Conservation (phyloP, 2,888 invertebrate species). For the Tiliacea citrago region DNA sequence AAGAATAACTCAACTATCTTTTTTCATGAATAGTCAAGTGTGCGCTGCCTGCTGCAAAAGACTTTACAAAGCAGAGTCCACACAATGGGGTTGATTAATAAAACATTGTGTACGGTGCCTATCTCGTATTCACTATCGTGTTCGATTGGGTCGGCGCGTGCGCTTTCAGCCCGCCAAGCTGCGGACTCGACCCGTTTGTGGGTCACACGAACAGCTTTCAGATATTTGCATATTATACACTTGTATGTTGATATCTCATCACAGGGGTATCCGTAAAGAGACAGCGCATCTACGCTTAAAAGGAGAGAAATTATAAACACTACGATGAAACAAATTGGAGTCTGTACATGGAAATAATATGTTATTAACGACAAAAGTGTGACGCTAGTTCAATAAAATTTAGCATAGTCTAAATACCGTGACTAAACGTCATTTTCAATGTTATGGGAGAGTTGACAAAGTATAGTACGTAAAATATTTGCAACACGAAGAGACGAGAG, state of each 20-base stretch:
- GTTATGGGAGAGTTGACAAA: conserved; percentile 62
- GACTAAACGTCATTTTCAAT: conserved; percentile 18
- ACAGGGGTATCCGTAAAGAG: conserved; percentile 63
- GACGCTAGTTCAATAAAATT: background rate
- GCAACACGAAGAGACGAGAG: conserved; percentile 62
- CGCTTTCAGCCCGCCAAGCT: conserved; percentile 68
- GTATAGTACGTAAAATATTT: conserved; percentile 48
- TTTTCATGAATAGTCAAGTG: conserved; percentile 74
- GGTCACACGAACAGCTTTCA: conserved; percentile 85
- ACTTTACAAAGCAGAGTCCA: conserved; percentile 66
- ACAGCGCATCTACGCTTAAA: conserved; percentile 64
- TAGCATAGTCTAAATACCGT: conserved; percentile 26
- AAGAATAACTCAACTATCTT: conserved; percentile 58
- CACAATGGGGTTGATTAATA: conserved; percentile 85
- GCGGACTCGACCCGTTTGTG: conserved; percentile 71
- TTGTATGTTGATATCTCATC: conserved; percentile 69
- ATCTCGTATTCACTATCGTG: conserved; percentile 72
- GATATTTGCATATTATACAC: conserved; percentile 79
- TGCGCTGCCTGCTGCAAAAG: conserved; percentile 71
- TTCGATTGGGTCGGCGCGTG: conserved; percentile 66
- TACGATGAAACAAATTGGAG: conserved; percentile 35
- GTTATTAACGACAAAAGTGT: background rate
- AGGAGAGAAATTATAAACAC: conserved; percentile 66
- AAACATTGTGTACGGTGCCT: conserved; percentile 78
- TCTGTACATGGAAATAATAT: conserved; percentile 3